Percentiles rank a stretch among this genome's conserved stretches.
Conservation (phyloP, 2,888 invertebrate species). For the Andrena fulva region DNA sequence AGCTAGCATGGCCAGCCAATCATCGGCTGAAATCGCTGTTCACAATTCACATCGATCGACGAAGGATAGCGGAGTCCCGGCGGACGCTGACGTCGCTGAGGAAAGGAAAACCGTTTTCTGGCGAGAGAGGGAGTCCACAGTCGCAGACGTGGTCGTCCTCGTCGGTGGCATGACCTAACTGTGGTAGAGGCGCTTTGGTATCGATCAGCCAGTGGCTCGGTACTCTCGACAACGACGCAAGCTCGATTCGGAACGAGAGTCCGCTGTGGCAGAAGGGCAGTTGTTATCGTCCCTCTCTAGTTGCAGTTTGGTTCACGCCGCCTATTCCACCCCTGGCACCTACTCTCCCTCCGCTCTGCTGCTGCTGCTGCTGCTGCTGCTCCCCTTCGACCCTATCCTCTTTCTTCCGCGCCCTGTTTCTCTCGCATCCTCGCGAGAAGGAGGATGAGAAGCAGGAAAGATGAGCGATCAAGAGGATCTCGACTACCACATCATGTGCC, state of each 20-base stretch:
- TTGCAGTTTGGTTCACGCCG: conserved; percentile 4
- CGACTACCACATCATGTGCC: conserved; percentile 89
- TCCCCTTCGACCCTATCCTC: conserved; percentile 2
- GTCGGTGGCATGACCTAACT: conserved; percentile 46
- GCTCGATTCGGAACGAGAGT: conserved; percentile 46
- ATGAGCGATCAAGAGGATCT: conserved; percentile 85
- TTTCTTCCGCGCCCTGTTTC: conserved; percentile 32
- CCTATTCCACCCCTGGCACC: background rate
- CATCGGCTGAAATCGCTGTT: background rate
- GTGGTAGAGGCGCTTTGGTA: conserved; percentile 32
- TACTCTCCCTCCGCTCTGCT: background rate
- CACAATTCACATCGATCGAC: conserved; percentile 4
- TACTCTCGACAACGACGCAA: conserved; percentile 57
- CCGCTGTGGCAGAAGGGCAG: conserved; percentile 48
- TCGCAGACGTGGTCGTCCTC: conserved; percentile 12
- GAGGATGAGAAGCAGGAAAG: conserved; percentile 61
- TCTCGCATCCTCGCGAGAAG: conserved; percentile 51
- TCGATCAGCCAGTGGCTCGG: conserved; percentile 56
- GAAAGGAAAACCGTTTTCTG: conserved; percentile 2
- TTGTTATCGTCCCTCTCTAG: conserved; percentile 38
- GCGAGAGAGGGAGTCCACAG: background rate
- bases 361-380: background rate
- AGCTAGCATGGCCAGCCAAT: background rate
- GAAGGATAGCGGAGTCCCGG: background rate
- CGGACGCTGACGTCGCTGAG: background rate